Evolutionary conservation across 2,797 vertebrate species (phyloP).

Genomic region (Erpetoichthys calabaricus): DNA sequence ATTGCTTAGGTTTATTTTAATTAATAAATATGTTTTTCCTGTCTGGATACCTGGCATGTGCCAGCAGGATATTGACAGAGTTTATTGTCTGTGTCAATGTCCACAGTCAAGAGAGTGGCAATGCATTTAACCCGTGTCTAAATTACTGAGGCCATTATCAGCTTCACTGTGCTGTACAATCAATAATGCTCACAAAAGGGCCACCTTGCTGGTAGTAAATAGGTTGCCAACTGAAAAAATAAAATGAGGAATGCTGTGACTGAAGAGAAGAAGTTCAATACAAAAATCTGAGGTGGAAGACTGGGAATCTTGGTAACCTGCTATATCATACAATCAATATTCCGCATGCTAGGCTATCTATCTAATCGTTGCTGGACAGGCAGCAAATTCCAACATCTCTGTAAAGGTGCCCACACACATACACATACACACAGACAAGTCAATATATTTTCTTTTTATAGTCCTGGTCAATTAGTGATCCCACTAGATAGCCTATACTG

Average conservation of each 20-base stretch:
- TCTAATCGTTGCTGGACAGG: slow-evolving; percentile 32
- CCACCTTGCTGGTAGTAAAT: neutral
- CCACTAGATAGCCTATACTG: slow-evolving; percentile 12
- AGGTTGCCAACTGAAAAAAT: neutral
- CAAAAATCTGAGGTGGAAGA: slow-evolving; percentile 16
- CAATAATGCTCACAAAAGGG: slow-evolving; percentile 4
- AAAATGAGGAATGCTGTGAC: neutral
- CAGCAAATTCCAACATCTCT: slow-evolving; percentile 28
- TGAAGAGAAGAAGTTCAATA: slow-evolving; percentile 2
- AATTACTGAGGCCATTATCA: slow-evolving; percentile 11
- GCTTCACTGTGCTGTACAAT: slow-evolving; percentile 7
- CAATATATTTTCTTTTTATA: slow-evolving; percentile 29
- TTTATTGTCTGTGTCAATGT: slow-evolving; percentile 6
- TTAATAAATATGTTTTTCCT: slow-evolving; percentile 6
- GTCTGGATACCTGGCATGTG: slow-evolving; percentile 4
- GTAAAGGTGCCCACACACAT: slow-evolving; percentile 15
- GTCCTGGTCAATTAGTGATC: slow-evolving; percentile 30
- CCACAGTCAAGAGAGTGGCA: slow-evolving; percentile 5
- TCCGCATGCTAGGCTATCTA: slow-evolving; percentile 23
- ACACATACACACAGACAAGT: slow-evolving; percentile 20
- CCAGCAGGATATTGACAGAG: slow-evolving; percentile 6
- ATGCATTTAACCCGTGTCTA: slow-evolving; percentile 10
- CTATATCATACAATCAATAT: slow-evolving; percentile 51
- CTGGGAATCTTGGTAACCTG: slow-evolving; percentile 22
- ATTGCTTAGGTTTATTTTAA: slow-evolving; percentile 1